Conservation (phyloP, 2,113 vertebrate genomes). For the Chunga burmeisteri region DNA sequence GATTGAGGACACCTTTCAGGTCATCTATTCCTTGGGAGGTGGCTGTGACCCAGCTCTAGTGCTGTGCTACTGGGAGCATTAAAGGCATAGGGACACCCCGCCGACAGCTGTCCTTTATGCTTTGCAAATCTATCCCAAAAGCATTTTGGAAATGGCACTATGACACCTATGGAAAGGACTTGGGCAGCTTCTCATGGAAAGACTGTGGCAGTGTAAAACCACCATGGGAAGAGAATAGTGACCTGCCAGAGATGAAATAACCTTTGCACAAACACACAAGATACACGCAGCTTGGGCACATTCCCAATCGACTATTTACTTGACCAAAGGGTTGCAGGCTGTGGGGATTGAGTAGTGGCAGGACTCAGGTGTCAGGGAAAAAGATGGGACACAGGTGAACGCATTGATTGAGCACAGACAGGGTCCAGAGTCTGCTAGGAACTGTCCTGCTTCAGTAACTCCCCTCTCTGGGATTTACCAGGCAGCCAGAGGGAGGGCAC, state of each 20-base stretch:
- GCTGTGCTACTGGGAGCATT: not conserved
- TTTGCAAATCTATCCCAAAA: not conserved
- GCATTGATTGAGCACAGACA: not conserved
- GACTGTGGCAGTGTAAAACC: not conserved
- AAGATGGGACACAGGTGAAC: not conserved
- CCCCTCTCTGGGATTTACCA: not conserved
- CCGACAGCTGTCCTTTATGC: not conserved
- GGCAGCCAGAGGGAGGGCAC: not conserved
- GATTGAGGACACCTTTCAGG: constrained; percentile 50
- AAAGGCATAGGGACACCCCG: not conserved
- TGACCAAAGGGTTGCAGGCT: not conserved
- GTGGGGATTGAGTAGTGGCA: not conserved
- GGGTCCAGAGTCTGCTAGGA: not conserved
- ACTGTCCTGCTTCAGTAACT: not conserved
- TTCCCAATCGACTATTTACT: not conserved
- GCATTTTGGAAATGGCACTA: not conserved
- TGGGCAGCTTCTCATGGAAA: not conserved
- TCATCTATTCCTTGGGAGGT: not conserved
- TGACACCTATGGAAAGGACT: not conserved
- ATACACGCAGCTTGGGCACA: not conserved
- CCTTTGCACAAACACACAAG: not conserved
- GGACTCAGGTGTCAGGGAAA: not conserved
- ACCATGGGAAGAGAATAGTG: not conserved
- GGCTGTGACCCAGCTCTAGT: not conserved
- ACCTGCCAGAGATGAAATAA: not conserved